Evolutionary conservation across 2,113 vertebrate genomes (phyloP).

Genomic region (Podarcis cretensis): DNA sequence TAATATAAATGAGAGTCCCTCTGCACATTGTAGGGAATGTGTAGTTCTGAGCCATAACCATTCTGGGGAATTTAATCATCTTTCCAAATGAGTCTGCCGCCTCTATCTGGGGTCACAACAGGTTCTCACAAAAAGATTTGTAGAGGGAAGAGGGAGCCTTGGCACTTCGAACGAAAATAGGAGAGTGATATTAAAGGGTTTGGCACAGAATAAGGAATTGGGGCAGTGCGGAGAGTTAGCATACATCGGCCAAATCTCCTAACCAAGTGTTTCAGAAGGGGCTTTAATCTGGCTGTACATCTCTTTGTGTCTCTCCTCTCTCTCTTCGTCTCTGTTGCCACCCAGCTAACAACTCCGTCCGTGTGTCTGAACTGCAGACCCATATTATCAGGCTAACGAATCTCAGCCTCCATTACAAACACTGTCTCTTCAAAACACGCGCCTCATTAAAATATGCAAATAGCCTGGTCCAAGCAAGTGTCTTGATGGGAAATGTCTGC

Average conservation of each 20-base stretch:
- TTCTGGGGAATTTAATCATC: slow-evolving; percentile 5
- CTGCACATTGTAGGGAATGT: neutral
- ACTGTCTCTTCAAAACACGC: slow-evolving; percentile 39
- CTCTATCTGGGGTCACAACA: neutral
- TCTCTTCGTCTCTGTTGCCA: neutral
- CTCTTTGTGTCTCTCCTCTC: neutral
- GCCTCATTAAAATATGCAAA: slow-evolving; percentile 63
- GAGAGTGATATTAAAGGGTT: neutral
- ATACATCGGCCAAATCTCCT: neutral
- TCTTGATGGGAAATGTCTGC: slow-evolving; percentile 13
- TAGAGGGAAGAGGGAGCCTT: neutral
- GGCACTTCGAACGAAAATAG: slow-evolving; percentile 16
- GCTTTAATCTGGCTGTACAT: neutral
- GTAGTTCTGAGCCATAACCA: neutral
- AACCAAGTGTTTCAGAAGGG: neutral
- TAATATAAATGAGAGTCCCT: slow-evolving; percentile 5
- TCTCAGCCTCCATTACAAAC: slow-evolving; percentile 36
- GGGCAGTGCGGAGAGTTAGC: neutral
- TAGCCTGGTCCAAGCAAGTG: slow-evolving; percentile 23
- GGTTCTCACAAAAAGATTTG: neutral
- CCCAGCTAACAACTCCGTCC: slow-evolving; percentile 20
- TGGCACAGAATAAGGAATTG: neutral
- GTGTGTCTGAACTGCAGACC: slow-evolving; percentile 20
- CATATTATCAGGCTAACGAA: slow-evolving; percentile 42
- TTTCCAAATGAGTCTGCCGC: neutral